Percentiles rank a stretch among this genome's conserved stretches.
Evolutionary conservation across 1,140 invertebrate species (phyloP).

Genomic region (Diuraphis noxia): DNA sequence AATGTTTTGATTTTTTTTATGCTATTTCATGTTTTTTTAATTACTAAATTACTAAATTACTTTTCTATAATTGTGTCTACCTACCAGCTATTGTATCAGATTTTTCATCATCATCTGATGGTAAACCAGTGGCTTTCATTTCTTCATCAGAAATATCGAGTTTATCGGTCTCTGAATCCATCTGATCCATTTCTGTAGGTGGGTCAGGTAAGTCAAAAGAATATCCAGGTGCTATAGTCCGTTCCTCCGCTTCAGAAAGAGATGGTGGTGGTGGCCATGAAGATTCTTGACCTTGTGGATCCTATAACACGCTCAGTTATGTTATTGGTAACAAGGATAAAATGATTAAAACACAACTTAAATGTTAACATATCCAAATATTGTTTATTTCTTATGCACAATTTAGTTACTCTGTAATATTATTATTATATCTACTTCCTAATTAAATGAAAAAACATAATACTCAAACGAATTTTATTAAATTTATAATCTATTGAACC

Average conservation of each 20-base stretch:
- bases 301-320: neutral
- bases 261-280: constrained; percentile 7
- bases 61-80: neutral
- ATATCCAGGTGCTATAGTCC: neutral
- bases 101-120: neutral
- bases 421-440: too few species aligned
- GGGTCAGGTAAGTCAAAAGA: constrained; percentile 35
- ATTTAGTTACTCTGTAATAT: neutral
- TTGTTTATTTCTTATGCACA: neutral
- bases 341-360: neutral
- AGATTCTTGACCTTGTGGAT: neutral
- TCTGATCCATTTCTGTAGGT: constrained; percentile 25
- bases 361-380: neutral
- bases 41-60: neutral
- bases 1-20: neutral
- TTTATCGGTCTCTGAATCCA: constrained; percentile 10
- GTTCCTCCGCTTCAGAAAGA: neutral
- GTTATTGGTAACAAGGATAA: neutral
- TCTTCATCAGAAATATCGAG: neutral
- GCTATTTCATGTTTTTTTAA: neutral
- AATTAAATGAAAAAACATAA: neutral
- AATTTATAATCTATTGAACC: neutral
- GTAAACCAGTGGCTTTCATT: constrained; percentile 12
- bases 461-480: neutral
- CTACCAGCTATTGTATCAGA: neutral